Percentiles rank a stretch among this genome's conserved stretches.
phyloP scores from a whole-genome alignment of 2,797 vertebrate genomes.

The Hippopotamyrus pictus region DNA sequence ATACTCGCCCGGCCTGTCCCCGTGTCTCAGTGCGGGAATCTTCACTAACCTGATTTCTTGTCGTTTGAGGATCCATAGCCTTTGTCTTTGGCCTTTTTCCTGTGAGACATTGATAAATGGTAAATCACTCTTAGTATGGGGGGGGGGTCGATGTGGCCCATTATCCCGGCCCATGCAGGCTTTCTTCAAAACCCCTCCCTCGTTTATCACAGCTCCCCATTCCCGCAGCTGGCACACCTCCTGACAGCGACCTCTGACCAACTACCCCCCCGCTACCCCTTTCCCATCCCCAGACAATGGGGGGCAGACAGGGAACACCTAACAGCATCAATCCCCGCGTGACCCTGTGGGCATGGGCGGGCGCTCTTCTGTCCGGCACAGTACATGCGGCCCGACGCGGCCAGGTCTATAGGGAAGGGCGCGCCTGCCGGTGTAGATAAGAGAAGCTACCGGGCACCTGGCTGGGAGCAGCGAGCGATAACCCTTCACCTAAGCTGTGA shows the following conservation, averaged over 20 bases:
- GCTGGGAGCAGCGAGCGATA: background rate
- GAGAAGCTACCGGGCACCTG: background rate
- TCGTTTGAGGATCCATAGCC: constrained; percentile 58
- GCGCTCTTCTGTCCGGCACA: background rate
- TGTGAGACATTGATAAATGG: constrained; percentile 36
- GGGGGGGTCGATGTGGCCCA: background rate
- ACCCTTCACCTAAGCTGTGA: background rate
- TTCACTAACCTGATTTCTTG: constrained; percentile 65
- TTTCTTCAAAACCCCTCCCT: constrained; percentile 3
- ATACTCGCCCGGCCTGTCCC: no score
- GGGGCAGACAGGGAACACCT: background rate
- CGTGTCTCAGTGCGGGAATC: background rate
- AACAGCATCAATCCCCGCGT: background rate
- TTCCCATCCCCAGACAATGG: background rate
- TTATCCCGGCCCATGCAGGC: constrained; percentile 15
- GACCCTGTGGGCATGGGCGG: background rate
- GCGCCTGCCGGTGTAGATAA: background rate
- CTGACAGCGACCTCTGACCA: constrained; percentile 33
- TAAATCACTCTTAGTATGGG: background rate
- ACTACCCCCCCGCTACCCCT: background rate
- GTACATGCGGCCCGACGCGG: background rate
- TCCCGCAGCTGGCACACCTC: constrained; percentile 26
- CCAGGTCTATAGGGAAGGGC: background rate
- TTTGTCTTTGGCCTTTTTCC: constrained; percentile 68
- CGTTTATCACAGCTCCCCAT: constrained; percentile 24